Evolutionary conservation across 2,888 invertebrate genomes (phyloP).

Genomic region (Phymatocera aterrima): DNA sequence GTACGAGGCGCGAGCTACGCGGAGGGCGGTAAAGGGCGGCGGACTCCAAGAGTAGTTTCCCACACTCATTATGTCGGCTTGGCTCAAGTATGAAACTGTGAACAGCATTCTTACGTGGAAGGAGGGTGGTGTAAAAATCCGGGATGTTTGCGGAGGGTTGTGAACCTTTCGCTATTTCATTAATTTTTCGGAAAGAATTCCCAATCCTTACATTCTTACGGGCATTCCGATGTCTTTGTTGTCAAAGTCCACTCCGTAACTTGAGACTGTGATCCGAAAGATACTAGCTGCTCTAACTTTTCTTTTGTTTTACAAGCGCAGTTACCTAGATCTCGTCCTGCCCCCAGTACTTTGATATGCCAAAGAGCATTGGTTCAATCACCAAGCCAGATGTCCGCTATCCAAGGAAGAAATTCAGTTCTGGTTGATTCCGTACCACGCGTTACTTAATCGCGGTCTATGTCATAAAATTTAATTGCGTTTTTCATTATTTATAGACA

Average conservation of each 20-base stretch:
- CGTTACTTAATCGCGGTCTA: background rate
- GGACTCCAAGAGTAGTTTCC: conserved; percentile 46
- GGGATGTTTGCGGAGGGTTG: conserved; percentile 14
- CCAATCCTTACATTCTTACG: background rate
- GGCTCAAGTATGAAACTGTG: conserved; percentile 48
- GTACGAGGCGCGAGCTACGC: conserved; percentile 40
- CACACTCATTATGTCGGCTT: conserved; percentile 48
- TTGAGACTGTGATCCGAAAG: background rate
- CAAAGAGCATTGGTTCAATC: background rate
- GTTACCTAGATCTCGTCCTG: background rate
- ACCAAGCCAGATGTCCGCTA: background rate
- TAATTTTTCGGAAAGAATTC: background rate
- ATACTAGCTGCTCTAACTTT: too few species aligned
- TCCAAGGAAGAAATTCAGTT: background rate
- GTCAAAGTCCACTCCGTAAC: background rate
- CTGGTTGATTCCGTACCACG: background rate
- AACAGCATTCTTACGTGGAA: conserved; percentile 45
- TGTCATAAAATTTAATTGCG: conserved; percentile 32
- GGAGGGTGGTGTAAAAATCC: background rate
- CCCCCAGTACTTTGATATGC: background rate
- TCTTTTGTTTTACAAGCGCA: background rate
- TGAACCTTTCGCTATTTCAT: background rate
- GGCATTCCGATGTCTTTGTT: background rate
- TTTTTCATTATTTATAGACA: conserved; percentile 26
- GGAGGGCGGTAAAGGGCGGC: conserved; percentile 41